Evolutionary conservation across 2,113 vertebrate genomes (phyloP).

Genomic region (Calidris pugnax): DNA sequence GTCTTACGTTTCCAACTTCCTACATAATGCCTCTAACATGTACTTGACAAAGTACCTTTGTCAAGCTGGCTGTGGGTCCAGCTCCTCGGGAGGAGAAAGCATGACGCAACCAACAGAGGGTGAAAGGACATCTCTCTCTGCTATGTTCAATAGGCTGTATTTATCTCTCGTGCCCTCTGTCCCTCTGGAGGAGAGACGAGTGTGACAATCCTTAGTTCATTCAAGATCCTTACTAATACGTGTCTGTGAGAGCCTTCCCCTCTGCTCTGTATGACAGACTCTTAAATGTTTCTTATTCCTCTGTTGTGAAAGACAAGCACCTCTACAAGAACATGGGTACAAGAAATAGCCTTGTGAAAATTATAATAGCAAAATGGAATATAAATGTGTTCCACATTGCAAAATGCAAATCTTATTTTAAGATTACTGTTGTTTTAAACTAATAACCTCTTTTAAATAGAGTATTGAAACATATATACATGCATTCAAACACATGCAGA

Average conservation of each 20-base stretch:
- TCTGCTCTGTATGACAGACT: neutral
- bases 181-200: neutral
- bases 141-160: neutral
- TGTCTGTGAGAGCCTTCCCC: neutral
- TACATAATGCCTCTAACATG: neutral
- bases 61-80: neutral
- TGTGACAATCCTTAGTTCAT: neutral
- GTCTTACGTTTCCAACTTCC: neutral
- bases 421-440: neutral
- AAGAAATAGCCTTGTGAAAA: neutral
- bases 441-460: neutral
- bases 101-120: neutral
- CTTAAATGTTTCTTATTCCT: neutral
- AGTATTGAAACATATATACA: neutral
- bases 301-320: neutral
- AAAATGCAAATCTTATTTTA: neutral
- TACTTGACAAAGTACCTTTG: neutral
- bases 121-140: neutral
- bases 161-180: neutral
- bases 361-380: neutral
- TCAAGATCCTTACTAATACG: neutral
- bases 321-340: neutral
- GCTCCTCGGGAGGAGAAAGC: neutral
- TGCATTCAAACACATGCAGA: neutral
- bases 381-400: neutral